Percentiles rank a stretch among this genome's conserved stretches.
phyloP scores from a whole-genome alignment of 2,113 vertebrate species.

The Dendropsophus ebraccatus region DNA sequence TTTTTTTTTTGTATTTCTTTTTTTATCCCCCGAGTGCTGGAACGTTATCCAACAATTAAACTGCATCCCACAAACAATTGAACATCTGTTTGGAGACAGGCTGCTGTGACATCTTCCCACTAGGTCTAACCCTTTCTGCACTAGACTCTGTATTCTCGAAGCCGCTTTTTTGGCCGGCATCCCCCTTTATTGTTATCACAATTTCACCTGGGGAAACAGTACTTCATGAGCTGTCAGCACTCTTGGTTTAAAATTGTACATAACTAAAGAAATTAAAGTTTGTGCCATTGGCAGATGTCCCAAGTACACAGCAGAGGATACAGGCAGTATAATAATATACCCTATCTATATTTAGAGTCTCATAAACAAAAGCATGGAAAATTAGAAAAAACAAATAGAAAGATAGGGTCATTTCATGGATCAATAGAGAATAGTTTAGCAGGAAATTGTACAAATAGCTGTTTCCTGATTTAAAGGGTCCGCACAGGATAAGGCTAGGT shows the following conservation, averaged over 20 bases:
- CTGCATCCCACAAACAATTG: conserved; percentile 87
- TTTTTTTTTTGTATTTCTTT: conserved; percentile 63
- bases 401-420: background rate
- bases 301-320: background rate
- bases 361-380: conserved; percentile 33
- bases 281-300: conserved; percentile 37
- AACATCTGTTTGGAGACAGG: conserved; percentile 90
- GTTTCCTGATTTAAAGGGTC: background rate
- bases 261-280: conserved; percentile 10
- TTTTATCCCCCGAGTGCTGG: conserved; percentile 76
- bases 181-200: conserved; percentile 48
- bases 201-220: conserved; percentile 57
- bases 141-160: conserved; percentile 54
- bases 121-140: conserved; percentile 69
- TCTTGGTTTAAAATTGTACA: conserved; percentile 26
- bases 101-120: conserved; percentile 79
- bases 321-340: conserved; percentile 33
- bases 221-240: conserved; percentile 32
- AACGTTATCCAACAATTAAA: conserved; percentile 88
- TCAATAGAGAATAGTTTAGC: background rate
- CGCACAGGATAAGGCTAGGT: no score
- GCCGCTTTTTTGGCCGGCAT: conserved; percentile 17
- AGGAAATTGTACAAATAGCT: background rate
- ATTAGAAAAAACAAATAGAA: background rate
- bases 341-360: conserved; percentile 1